Base-by-base conservation (phyloP, 2,888 invertebrate species). In the Hydrotaea diabolus region DNA sequence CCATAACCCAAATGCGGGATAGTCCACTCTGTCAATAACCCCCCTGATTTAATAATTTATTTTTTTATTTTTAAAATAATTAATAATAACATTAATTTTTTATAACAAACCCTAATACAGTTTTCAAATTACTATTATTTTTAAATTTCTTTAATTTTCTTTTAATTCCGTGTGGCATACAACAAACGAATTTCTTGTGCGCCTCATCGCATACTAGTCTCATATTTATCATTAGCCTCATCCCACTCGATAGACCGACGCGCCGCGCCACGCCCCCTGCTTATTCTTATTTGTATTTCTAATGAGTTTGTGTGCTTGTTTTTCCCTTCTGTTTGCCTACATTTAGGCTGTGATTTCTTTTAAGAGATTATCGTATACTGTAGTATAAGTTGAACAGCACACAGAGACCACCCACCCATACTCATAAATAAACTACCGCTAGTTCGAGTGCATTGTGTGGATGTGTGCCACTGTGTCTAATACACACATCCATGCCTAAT, bases 321-420 rank as follows among this genome's bases (percentile, higher is more conserved):
- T 39, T 39, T 39, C 7, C 39, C 31, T 31, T 80, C 80, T 62
- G 21, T 85, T 85, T 78, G 80, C 78, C 77, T 85, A 78, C 82
- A 73, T 80, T 85, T 80, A 82, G 78, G 80, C 82, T 57, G 76
- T 46, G 39, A 36, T 85, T 80, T 80, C 73, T 73, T 23, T 43
- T 82, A 55, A 69, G 79, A 85, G 79, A 79, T 79, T 82, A 82
- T 85, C 53, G 23, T 46, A 69, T 46, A 46, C 23, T 23, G 43
- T 46, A 21, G 43, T 69, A 69, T 69, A 69, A 69, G 69, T 69
- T 46, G 23, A 69, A 23, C 46, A 69, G 43, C 36, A 62, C 62
- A 62, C 62, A 62, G 36, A 62, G n/a, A 2, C 31, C 31, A 31
- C 31, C 31, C 31, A 31, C 62, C 62, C 8, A 69, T 13, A 21